Evolutionary conservation across 2,888 invertebrate species (phyloP), one percentile per base, ranked within the genome.

Genomic region (Synanthedon andrenaeformis): DNA sequence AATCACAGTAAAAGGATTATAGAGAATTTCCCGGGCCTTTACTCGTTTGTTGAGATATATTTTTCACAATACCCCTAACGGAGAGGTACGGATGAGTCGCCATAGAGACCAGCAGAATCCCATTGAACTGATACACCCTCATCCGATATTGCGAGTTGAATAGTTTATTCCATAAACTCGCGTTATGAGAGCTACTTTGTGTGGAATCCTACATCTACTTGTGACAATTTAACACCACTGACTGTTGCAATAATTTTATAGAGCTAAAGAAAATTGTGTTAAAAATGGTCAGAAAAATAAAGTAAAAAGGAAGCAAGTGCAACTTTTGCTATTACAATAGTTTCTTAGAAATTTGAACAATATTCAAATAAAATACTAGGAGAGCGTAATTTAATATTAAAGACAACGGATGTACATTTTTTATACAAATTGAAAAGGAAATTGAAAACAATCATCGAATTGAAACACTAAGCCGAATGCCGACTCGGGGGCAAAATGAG

Each of bases 91-190:
- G 78, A 72, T 76, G 69, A 72, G 77, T 82, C 67, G 75, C 64
- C 81, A 83, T 79, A 74, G 81, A 70, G 63, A 84, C 79, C 69
- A 71, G 65, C 67, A 64, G 69, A 69, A 78, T 79, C 76, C 73
- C 70, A 76, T 79, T 82, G 77, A 83, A 70, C 67, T 74, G 77
- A 74, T 78, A 74, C 75, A 72, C 78, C 76, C 70, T 80, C 64
- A 80, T 81, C 80, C 74, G 76, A 80, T 83, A 79, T 74, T 74
- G 73, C 72, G 73, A 76, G 70, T 68, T 79, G 75, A 81, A 82
- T 81, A 81, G 79, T 80, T 74, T 79, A 81, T 79, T 71, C 74
- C 68, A 62, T 62, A 74, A 73, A 76, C 72, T 67, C 67, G 57
- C 59, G 59, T 42, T 17, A 62, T 63, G 65, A 67, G 65, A 77